Conservation (phyloP, 2,888 invertebrate species). For the Nasonia oneida region DNA sequence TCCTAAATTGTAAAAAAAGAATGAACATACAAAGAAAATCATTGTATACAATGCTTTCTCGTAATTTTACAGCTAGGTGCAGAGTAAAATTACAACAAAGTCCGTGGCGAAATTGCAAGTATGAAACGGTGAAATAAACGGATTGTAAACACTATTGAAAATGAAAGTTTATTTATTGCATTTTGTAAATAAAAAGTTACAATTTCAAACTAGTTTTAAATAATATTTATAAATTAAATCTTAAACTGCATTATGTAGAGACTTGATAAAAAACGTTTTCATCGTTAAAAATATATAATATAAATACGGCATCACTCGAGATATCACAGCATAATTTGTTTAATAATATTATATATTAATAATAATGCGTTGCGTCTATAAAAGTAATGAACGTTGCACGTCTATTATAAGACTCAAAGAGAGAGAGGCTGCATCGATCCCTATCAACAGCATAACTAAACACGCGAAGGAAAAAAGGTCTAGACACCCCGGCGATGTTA, state of each 20-base stretch:
- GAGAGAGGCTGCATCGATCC: not conserved
- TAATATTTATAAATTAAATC: conserved; percentile 38
- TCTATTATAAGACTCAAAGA: not conserved
- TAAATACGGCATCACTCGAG: conserved; percentile 19
- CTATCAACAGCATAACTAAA: conserved; percentile 8
- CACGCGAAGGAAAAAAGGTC: conserved; percentile 15
- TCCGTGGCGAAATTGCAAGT: conserved; percentile 27
- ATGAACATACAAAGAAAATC: conserved; percentile 7
- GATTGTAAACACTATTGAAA: conserved; percentile 56
- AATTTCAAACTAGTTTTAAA: conserved; percentile 46
- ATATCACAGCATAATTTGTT: conserved; percentile 39
- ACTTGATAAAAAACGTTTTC: conserved; percentile 14
- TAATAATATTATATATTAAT: not conserved
- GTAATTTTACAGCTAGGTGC: conserved; percentile 40
- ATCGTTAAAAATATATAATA: conserved; percentile 21
- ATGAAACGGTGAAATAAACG: conserved; percentile 61
- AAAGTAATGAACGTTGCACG: conserved; percentile 19
- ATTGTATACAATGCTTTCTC: conserved; percentile 25
- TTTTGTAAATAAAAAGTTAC: conserved; percentile 49
- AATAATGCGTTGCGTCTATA: conserved; percentile 4
- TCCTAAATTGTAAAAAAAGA: not conserved
- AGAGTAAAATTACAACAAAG: conserved; percentile 56
- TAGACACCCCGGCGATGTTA: not conserved
- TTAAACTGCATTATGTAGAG: conserved; percentile 34
- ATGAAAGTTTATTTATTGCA: conserved; percentile 58